Evolutionary conservation across 2,888 invertebrate genomes (phyloP).

Genomic region (Agriopis leucophaearia): DNA sequence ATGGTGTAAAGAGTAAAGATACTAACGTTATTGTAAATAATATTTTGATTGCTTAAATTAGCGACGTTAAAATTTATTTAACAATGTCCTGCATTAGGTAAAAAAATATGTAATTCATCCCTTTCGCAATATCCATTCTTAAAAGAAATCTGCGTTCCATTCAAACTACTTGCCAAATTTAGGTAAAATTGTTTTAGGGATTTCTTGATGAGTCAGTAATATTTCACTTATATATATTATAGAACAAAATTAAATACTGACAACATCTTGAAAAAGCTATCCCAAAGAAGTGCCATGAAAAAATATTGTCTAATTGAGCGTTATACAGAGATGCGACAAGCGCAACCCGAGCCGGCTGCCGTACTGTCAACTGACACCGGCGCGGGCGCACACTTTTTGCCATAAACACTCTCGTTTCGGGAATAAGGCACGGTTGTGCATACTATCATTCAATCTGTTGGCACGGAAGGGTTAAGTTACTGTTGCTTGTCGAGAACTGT

Average conservation of each 20-base stretch:
- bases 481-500: constrained; percentile 59
- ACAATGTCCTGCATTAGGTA: no score
- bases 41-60: no score
- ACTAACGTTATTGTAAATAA: no score
- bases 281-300: constrained; percentile 58
- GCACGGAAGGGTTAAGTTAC: constrained; percentile 65
- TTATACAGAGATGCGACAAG: constrained; percentile 69
- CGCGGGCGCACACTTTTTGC: constrained; percentile 60
- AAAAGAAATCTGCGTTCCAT: no score
- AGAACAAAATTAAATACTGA: not conserved
- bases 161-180: no score
- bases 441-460: no score
- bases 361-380: constrained; percentile 70
- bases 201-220: no score
- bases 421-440: constrained; percentile 56
- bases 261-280: constrained; percentile 55
- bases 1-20: no score
- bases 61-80: no score
- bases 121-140: no score
- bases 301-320: constrained; percentile 80
- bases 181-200: no score
- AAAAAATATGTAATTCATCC: no score
- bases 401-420: constrained; percentile 73
- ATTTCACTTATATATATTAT: not conserved
- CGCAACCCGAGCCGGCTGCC: constrained; percentile 71